phyloP scores from a whole-genome alignment of 2,797 vertebrate species.

The Antennarius maculatus region DNA sequence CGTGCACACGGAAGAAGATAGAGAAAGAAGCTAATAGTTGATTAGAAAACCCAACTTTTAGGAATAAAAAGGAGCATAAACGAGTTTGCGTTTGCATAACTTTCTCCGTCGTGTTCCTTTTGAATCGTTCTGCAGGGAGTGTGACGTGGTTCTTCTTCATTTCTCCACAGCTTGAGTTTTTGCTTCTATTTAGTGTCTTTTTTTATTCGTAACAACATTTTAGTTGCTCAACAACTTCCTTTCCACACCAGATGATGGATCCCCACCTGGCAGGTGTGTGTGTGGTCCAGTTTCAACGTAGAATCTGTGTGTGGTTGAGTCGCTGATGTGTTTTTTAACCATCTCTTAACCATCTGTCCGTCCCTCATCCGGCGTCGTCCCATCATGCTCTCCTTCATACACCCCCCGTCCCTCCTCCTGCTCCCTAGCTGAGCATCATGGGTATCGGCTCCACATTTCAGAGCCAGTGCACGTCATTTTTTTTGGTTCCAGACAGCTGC shows the following conservation, averaged over 20 bases:
- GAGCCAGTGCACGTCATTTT: constrained; percentile 32
- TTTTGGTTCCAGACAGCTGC: constrained; percentile 27
- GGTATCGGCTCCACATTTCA: constrained; percentile 37
- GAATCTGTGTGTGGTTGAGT: neutral
- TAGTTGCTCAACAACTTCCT: no score
- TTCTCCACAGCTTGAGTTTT: no score
- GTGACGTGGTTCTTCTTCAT: no score
- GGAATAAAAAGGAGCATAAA: constrained; percentile 5
- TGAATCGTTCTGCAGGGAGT: constrained; percentile 4
- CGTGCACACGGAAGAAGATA: neutral
- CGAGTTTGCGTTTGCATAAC: neutral
- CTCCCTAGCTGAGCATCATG: constrained; percentile 34
- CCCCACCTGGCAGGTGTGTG: neutral
- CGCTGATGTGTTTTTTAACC: neutral
- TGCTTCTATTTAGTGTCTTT: no score
- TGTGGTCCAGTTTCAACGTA: neutral
- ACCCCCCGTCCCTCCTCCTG: neutral
- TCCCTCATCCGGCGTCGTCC: neutral
- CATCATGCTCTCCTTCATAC: neutral
- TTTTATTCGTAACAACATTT: no score
- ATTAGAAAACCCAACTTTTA: neutral
- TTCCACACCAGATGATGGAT: neutral
- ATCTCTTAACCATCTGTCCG: neutral
- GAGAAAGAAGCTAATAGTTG: neutral
- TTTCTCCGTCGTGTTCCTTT: neutral